Evolutionary conservation across 2,797 vertebrate genomes (phyloP).

Genomic region (Coregonus sp.): DNA sequence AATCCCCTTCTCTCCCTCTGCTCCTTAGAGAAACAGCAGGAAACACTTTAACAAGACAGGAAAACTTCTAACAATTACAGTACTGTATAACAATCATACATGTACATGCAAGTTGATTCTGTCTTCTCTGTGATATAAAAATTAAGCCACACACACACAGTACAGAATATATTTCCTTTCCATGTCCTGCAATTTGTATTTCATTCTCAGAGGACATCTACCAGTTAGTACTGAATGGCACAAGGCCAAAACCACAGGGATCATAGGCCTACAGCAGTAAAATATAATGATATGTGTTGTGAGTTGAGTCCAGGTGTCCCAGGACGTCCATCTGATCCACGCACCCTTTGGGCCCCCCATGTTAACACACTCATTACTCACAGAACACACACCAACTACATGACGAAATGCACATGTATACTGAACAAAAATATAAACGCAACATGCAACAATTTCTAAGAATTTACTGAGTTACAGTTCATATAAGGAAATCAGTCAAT

Average conservation of each 20-base stretch:
- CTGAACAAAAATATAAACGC: background rate
- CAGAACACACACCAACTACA: background rate
- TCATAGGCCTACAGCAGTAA: background rate
- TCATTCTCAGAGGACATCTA: background rate
- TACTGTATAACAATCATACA: background rate
- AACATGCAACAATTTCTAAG: too few species aligned
- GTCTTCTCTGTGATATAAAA: background rate
- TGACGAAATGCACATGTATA: background rate
- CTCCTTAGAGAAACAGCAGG: conserved; percentile 35
- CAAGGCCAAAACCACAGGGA: background rate
- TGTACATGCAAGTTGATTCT: background rate
- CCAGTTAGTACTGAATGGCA: background rate
- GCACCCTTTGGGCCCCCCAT: conserved; percentile 52
- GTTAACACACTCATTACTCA: background rate
- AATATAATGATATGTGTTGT: background rate
- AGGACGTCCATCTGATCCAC: conserved; percentile 43
- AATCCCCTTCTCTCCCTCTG: conserved; percentile 53
- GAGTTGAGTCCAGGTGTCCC: conserved; percentile 42
- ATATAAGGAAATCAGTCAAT: too few species aligned
- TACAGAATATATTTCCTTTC: background rate
- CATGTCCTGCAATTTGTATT: background rate
- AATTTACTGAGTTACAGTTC: too few species aligned
- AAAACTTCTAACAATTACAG: background rate
- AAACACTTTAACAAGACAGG: background rate
- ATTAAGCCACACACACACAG: background rate